Base-by-base conservation (phyloP, 2,797 vertebrate genomes). In the Lagocephalus sceleratus region DNA sequence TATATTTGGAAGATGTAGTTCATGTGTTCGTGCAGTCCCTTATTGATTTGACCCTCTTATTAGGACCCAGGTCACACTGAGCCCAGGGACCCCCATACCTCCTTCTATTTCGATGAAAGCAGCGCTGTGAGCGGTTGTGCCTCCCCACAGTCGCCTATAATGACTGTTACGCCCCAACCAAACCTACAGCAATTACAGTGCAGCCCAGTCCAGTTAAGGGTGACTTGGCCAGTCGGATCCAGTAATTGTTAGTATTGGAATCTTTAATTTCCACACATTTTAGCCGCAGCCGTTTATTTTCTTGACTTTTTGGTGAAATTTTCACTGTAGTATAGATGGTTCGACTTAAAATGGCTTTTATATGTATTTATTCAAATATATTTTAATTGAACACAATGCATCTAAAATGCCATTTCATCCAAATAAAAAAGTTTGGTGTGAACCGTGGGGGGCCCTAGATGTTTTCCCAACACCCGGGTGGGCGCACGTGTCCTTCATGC, bases 41-140 rank as follows among this genome's bases (percentile, higher is more conserved):
- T 89, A 90, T 91, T 73, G 89, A 90, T 89, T 82, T 58, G 65
- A 62, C 68, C 55, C 44, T 43, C 79, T 89, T 84, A 87, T 91
- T 87, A 86, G 78, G 74, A 87, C 81, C 78, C 89, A 78, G 80
- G 83, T 85, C 85, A 82, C 77, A 78, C 60, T 56, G 53, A 78
- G 55, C 62, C 58, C 74, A 60, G 45, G 66, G 73, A 71, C 75
- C 69, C 64, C 73, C 62, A 47, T 70, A 61, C 61, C 68, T 75
- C 61, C 56, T 72, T 70, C 66, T 67, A 63, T 72, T 79, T 81
- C 81, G 82, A 75, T 69, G 69, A 78, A 54, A 73, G 74, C 20
- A 5, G 32, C 26, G 57, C 63, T 64, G 51, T 57, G 68, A 70
- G 73, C 73, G 20, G 71, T 83, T 82, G 75, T 73, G 66, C 72